phyloP scores from a whole-genome alignment of 2,113 vertebrate genomes.

The Cettia cetti region DNA sequence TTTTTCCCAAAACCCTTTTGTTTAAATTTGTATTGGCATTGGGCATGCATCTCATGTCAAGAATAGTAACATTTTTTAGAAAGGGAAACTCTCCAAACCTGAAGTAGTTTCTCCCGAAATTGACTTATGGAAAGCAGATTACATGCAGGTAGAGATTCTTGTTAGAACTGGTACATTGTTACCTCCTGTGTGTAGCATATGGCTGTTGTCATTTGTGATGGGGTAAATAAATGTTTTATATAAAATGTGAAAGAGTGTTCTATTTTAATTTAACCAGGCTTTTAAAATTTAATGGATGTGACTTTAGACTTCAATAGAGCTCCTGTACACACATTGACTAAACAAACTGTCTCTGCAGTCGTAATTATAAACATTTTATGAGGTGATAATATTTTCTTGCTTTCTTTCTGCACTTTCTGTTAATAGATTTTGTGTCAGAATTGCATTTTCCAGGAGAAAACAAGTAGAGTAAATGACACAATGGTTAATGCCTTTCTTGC shows the following conservation, averaged over 20 bases:
- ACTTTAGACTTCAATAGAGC: background rate
- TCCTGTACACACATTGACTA: background rate
- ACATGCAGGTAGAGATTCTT: background rate
- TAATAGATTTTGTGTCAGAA: background rate
- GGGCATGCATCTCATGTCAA: background rate
- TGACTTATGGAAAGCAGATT: background rate
- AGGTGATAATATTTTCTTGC: background rate
- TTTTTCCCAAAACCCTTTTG: background rate
- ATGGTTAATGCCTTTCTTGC: background rate
- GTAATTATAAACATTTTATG: conserved; percentile 23
- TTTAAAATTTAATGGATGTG: conserved; percentile 30
- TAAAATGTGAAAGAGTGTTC: background rate
- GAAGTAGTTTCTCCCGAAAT: background rate
- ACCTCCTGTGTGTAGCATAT: background rate
- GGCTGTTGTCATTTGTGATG: background rate
- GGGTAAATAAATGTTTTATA: background rate
- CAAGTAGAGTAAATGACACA: background rate
- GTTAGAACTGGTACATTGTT: background rate
- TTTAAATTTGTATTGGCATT: background rate
- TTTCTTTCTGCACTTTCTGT: background rate
- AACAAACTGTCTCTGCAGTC: background rate
- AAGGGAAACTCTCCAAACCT: background rate
- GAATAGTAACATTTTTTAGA: background rate
- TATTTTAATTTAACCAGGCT: background rate
- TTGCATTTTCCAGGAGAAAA: background rate